Evolutionary conservation across 2,888 invertebrate species (phyloP).

Genomic region (Catocala sponsa): DNA sequence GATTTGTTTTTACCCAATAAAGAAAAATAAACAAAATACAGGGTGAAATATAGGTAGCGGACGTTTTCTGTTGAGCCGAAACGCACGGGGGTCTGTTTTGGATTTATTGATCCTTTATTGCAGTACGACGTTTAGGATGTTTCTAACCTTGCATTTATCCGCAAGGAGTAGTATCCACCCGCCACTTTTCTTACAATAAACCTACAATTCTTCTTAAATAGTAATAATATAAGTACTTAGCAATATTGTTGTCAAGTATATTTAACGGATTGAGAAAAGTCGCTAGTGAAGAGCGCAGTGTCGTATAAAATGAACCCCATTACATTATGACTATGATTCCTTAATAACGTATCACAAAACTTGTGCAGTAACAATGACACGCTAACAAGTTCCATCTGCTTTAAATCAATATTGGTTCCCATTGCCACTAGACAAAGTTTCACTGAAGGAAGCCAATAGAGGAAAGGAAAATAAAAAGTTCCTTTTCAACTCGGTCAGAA

Average conservation of each 20-base stretch:
- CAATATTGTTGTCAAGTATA: too few relatives aligned
- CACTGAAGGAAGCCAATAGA: conserved; percentile 67
- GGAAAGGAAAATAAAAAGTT: conserved; percentile 71
- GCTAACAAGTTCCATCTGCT: conserved; percentile 55
- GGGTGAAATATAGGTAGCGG: conserved; percentile 47
- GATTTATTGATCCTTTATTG: conserved; percentile 52
- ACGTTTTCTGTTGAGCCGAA: conserved; percentile 43
- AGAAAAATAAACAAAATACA: conserved; percentile 52
- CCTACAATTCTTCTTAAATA: too few relatives aligned
- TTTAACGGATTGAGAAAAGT: too few relatives aligned
- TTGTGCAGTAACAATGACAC: conserved; percentile 44
- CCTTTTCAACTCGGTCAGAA: conserved; percentile 63
- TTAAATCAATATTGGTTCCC: conserved; percentile 71
- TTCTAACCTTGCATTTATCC: conserved; percentile 35
- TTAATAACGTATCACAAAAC: conserved; percentile 32
- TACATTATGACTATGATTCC: not conserved
- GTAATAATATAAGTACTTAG: too few relatives aligned
- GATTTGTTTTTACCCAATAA: conserved; percentile 48
- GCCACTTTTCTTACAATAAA: too few relatives aligned
- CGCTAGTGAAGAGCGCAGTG: too few relatives aligned
- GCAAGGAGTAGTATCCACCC: not conserved
- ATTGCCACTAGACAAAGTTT: conserved; percentile 65
- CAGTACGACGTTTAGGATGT: conserved; percentile 40
- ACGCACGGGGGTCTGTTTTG: conserved; percentile 45
- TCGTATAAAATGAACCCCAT: too few relatives aligned